A percentile compares a stretch with the other conserved stretches of the same genome.
Conservation (phyloP, 2,888 invertebrate species). For the Lordiphosa andalusiaca region DNA sequence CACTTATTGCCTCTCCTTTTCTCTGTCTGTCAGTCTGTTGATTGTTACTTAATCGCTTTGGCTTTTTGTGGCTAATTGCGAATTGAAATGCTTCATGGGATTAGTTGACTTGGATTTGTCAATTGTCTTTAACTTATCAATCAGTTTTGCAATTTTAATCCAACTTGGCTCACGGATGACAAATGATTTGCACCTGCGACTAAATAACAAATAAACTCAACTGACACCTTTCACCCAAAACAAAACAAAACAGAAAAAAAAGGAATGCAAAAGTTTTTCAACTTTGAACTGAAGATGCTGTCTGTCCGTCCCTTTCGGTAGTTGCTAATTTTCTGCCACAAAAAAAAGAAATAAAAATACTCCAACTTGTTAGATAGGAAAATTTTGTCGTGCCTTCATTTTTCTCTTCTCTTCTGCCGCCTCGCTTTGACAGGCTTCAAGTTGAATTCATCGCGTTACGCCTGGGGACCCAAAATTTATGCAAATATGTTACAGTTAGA, state of each 20-base stretch:
- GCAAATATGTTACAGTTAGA: constrained; percentile 57
- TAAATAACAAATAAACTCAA: constrained; percentile 25
- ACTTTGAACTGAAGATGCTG: constrained; percentile 30
- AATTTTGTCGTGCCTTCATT: constrained; percentile 18
- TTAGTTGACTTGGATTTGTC: constrained; percentile 40
- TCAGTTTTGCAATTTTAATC: constrained; percentile 38
- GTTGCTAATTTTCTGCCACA: constrained; percentile 55
- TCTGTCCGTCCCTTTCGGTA: constrained; percentile 6
- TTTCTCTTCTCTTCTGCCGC: constrained; percentile 8
- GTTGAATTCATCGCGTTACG: constrained; percentile 30
- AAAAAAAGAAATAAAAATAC: constrained; percentile 26
- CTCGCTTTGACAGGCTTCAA: constrained; percentile 33
- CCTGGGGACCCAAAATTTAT: constrained; percentile 46
- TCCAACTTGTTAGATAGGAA: constrained; percentile 46
- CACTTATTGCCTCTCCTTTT: constrained; percentile 39
- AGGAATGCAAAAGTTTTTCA: constrained; percentile 26
- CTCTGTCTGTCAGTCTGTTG: too few relatives aligned
- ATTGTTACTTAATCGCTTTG: constrained; percentile 29
- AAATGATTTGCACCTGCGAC: constrained; percentile 17
- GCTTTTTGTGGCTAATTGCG: constrained; percentile 43
- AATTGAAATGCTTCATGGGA: constrained; percentile 35
- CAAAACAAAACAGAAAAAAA: neutral
- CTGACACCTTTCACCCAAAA: constrained; percentile 30
- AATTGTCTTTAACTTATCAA: constrained; percentile 22
- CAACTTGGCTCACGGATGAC: constrained; percentile 7